Base-by-base conservation (phyloP, 2,113 vertebrate species). In the Boleophthalmus pectinirostris region DNA sequence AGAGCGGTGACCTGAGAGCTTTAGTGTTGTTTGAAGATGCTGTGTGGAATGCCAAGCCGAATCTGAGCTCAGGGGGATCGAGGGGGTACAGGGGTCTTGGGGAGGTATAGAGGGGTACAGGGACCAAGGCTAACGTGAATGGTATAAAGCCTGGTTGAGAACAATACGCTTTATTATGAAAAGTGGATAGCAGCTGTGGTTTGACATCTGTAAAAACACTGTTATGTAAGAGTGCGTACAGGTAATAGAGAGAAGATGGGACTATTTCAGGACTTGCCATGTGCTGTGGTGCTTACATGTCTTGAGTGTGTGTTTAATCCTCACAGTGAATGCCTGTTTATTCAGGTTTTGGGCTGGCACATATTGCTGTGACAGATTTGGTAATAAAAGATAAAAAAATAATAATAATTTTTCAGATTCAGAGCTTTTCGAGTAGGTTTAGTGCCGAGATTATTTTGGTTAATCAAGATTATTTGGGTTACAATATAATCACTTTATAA, bases 11-110 rank as follows among this genome's bases (percentile, higher is more conserved):
- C 88, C 85, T 84, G 78, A 74, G 84, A 82, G 75, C 72, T 68
- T 29, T 54, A 73, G 83, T 87, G 90, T 92, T 92, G 88, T 93
- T 90, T 84, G 88, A 90, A 87, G 83, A 86, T 69, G 79, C 70
- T 68, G 78, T 81, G 85, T 88, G 90, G 83, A 91, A 91, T 91
- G 87, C 87, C 82, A 86, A 86, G 84, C 77, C 82, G 81, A 12
- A 61, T 61, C 70, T 70, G 69, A 77, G 78, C 76, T 87, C 86
- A 38, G 80, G 65, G 82, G 77, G 82, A 86, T 77, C 53, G 68
- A 74, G n/a, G n/a, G 7, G 51, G 51, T 21, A n/a, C n/a, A n/a
- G 51, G 51, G 70, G 66, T 84, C 70, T 75, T 43, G 70, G 74
- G 81, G 76, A 75, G 72, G 73, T 74, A 54, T 43, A 13, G n/a